Percentiles rank a stretch among this genome's conserved stretches.
Conservation (phyloP, 2,113 vertebrate genomes). For the Onychostoma macrolepis region DNA sequence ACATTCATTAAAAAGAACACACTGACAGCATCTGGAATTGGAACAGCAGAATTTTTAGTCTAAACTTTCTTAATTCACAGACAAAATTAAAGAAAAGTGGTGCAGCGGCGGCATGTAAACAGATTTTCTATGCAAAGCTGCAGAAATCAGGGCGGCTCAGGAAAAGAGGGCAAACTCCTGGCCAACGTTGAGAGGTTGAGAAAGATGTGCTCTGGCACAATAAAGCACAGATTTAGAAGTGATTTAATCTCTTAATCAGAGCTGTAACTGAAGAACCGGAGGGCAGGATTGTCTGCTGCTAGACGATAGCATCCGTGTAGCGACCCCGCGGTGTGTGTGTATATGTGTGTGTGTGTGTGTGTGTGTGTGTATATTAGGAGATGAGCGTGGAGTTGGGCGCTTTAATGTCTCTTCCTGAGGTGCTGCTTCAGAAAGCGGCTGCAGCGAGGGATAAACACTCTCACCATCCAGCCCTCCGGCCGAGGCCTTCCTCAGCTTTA, state of each 20-base stretch:
- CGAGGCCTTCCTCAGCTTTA: conserved; percentile 61
- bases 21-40: neutral
- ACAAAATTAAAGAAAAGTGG: neutral
- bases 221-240: conserved; percentile 61
- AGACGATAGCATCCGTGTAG: conserved; percentile 42
- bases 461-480: conserved; percentile 65
- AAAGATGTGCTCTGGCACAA: conserved; percentile 56
- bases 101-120: conserved; percentile 10
- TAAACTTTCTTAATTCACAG: neutral
- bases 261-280: conserved; percentile 56
- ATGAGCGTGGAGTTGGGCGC: conserved; percentile 69
- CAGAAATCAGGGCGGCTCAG: conserved; percentile 6
- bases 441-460: conserved; percentile 74
- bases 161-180: conserved; percentile 42
- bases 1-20: neutral
- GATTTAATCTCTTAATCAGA: conserved; percentile 75
- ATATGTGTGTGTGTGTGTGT: conserved; percentile 56
- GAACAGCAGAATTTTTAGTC: neutral
- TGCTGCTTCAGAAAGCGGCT: conserved; percentile 74
- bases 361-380: conserved; percentile 71
- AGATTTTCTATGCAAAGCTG: conserved; percentile 39
- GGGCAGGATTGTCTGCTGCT: conserved; percentile 50
- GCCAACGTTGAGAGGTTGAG: conserved; percentile 21
- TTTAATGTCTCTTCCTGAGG: conserved; percentile 77
- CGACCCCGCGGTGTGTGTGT: neutral